These are phyloP conservation scores for Drosophila paramelanica DNA, from an alignment of 2,888 invertebrate genomes.

Conservation along the genomic window DNA sequence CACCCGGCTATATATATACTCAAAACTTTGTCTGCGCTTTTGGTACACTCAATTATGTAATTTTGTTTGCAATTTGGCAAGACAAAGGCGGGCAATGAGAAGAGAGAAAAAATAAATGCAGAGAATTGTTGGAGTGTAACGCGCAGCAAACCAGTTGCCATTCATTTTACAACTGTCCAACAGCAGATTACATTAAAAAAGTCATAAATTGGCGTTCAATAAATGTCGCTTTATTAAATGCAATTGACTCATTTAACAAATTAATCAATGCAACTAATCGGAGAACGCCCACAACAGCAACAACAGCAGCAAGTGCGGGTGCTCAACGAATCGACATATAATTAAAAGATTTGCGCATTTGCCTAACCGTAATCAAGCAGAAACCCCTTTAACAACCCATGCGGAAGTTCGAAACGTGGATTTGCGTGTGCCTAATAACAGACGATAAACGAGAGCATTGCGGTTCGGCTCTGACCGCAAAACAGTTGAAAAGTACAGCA, in stretches of 20 bases:
- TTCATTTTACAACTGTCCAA: constrained; percentile 31
- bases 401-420: constrained; percentile 60
- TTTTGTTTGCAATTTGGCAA: constrained; percentile 47
- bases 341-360: constrained; percentile 74
- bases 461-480: constrained; percentile 34
- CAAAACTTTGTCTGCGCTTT: constrained; percentile 20
- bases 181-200: constrained; percentile 20
- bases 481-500: constrained; percentile 17
- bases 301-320: constrained; percentile 54
- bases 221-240: constrained; percentile 57
- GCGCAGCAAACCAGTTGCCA: constrained; percentile 31
- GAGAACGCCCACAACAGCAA: constrained; percentile 25
- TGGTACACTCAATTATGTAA: constrained; percentile 61
- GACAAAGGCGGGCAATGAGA: constrained; percentile 27
- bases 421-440: constrained; percentile 69
- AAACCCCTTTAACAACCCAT: constrained; percentile 8
- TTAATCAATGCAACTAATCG: constrained; percentile 57
- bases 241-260: constrained; percentile 58
- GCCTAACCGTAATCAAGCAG: constrained; percentile 16
- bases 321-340: constrained; percentile 40
- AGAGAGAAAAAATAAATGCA: constrained; percentile 13
- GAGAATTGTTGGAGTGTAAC: constrained; percentile 27
- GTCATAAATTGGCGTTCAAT: constrained; percentile 43
- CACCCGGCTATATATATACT: constrained; percentile 4
- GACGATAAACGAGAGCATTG: constrained; percentile 64